Base-by-base conservation (phyloP, 2,797 vertebrate genomes). In the Nothura maculosa region DNA sequence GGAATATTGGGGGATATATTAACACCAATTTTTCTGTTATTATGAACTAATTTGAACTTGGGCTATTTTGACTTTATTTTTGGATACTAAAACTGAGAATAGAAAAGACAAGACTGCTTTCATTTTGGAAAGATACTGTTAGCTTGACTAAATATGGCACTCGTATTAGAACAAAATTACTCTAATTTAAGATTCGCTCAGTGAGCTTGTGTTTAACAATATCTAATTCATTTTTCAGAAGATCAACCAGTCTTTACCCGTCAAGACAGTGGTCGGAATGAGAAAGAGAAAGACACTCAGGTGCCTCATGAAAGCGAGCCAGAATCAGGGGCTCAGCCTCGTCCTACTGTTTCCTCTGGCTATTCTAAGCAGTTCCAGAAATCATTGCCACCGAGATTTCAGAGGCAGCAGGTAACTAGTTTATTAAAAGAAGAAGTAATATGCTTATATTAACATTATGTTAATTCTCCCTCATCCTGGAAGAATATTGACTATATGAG, bases 341-440 rank as follows among this genome's bases (percentile, higher is more conserved):
- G 99, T 67, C 99, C 99, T 78, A 97, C 99, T 85, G 97, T 99
- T 47, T 98, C 98, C 81, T 99, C 99, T 2, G 99, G 99, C 94
- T 99, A 99, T 97, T 99, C 99, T 72, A 99, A 99, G 94, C 99
- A 99, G 96, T 99, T 99, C 97, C 99, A 99, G 93, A 99, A 99
- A 90, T 99, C 99, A 75, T 96, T 99, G 58, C 99, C 99, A 36
- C 99, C 99, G 61, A 98, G 99, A 85, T 99, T 99, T 96, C 99
- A 99, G 92, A 98, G 99, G 94, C 99, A 99, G 85, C 99, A 99
- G 99, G 99, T 99, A 98, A 78, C 19, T 20, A 36, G 12, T 67
- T 90, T 18, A 14, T 75, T 81, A 43, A 40, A 76, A 83, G 17
- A 70, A 9, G 30, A 20, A 81, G 32, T 45, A 25, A 22, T 28